phyloP scores from a whole-genome alignment of 2,113 vertebrate species.

The Thoracochromis brauschi region DNA sequence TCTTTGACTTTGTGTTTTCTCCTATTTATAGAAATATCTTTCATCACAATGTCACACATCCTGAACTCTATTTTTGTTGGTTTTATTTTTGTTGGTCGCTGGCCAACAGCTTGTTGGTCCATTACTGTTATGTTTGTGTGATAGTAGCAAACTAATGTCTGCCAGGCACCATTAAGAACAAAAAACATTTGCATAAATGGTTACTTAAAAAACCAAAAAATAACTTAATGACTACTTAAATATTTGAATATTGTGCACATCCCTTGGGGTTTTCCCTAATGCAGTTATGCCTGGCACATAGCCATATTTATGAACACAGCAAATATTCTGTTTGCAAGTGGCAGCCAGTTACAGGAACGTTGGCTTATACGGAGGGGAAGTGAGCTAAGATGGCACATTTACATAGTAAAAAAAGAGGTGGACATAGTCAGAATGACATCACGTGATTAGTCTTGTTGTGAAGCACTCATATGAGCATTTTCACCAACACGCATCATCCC shows the following conservation, averaged over 20 bases:
- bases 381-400: background rate
- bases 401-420: background rate
- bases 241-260: background rate
- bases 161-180: background rate
- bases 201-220: background rate
- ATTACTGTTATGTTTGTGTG: background rate
- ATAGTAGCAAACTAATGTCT: fast-evolving
- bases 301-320: background rate
- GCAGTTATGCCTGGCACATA: fast-evolving
- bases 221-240: background rate
- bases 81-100: background rate
- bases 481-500: background rate
- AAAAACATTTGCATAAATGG: background rate
- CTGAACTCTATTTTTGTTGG: background rate
- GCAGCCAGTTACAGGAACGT: background rate
- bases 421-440: background rate
- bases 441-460: background rate
- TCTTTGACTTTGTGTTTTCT: background rate
- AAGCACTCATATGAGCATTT: background rate
- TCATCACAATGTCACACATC: background rate
- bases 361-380: fast-evolving
- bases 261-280: background rate
- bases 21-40: background rate
- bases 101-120: background rate
- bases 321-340: fast-evolving